These are phyloP conservation scores for Tipula vernalis DNA, from an alignment of 2,888 invertebrate genomes.

Conservation along the genomic window DNA sequence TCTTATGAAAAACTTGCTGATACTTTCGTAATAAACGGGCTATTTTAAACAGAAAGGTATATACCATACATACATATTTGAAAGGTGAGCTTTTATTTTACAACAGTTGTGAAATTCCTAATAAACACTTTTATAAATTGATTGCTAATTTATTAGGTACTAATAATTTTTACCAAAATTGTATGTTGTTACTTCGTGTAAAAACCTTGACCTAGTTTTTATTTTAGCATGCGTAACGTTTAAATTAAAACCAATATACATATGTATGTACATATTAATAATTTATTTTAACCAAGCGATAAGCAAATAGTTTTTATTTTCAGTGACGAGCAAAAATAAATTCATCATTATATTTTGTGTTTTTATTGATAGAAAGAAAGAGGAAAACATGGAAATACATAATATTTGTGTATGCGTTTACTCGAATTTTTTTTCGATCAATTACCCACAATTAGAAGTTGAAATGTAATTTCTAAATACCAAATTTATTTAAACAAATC, in stretches of 20 bases:
- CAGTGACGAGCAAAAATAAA: neutral
- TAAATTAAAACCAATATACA: neutral
- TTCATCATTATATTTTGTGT: neutral
- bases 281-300: neutral
- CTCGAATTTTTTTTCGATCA: too few relatives aligned
- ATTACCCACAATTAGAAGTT: too few relatives aligned
- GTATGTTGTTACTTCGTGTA: neutral
- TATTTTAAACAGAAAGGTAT: too few relatives aligned
- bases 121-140: neutral
- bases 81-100: neutral
- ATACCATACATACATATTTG: neutral
- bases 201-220: neutral
- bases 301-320: neutral
- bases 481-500: too few relatives aligned
- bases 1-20: neutral
- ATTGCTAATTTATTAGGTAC: neutral
- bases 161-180: neutral
- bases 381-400: too few relatives aligned
- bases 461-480: too few relatives aligned
- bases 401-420: too few relatives aligned
- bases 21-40: neutral
- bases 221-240: neutral
- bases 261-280: neutral
- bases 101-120: neutral
- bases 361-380: neutral